phyloP scores from a whole-genome alignment of 2,113 vertebrate species.

The Periophthalmus modestus region DNA sequence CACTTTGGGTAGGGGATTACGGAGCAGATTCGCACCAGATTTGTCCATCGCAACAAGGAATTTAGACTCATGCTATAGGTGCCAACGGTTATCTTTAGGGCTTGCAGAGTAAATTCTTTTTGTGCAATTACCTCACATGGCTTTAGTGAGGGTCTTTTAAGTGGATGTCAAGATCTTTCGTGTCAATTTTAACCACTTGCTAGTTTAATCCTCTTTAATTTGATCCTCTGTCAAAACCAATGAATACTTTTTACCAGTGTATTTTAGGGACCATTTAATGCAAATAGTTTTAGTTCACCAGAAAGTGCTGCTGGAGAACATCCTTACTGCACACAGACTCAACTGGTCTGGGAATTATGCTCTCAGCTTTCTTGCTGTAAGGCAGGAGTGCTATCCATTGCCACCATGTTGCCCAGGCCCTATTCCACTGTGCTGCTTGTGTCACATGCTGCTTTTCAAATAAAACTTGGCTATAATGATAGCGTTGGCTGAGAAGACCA shows the following conservation, averaged over 20 bases:
- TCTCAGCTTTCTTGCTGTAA: too few relatives aligned
- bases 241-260: too few relatives aligned
- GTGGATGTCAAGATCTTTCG: neutral
- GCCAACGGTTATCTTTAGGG: slow-evolving; percentile 14
- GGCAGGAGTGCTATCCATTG: too few relatives aligned
- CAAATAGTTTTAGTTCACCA: too few relatives aligned
- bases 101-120: neutral
- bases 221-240: neutral
- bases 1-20: slow-evolving; percentile 19
- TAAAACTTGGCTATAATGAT: neutral
- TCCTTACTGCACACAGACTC: too few relatives aligned
- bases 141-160: neutral
- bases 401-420: neutral
- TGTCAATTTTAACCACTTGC: neutral
- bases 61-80: slow-evolving; percentile 11
- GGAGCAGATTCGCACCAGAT: slow-evolving; percentile 38
- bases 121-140: neutral
- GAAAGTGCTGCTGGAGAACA: too few relatives aligned
- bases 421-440: neutral
- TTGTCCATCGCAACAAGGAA: slow-evolving; percentile 10
- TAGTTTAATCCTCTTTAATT: neutral
- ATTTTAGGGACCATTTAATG: too few relatives aligned
- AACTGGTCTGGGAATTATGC: too few relatives aligned
- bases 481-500: neutral
- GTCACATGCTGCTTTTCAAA: too few relatives aligned